Conservation (phyloP, 2,113 vertebrate genomes). For the Oryzias curvinotus region DNA sequence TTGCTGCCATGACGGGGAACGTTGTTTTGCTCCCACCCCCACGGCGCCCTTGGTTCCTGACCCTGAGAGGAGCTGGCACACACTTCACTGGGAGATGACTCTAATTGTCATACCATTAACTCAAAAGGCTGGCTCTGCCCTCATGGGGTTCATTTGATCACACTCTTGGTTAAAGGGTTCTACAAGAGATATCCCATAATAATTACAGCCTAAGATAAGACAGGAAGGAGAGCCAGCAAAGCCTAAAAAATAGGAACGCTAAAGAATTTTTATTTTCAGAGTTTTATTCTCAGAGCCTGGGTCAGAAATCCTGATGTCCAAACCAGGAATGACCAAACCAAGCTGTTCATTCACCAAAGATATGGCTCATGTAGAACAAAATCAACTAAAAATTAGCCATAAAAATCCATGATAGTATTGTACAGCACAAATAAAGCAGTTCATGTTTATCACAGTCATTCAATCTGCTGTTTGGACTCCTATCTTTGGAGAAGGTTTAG, state of each 20-base stretch:
- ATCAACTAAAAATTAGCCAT: too few relatives aligned
- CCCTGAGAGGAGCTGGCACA: slow-evolving; percentile 9
- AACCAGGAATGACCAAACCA: neutral
- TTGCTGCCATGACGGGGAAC: too few relatives aligned
- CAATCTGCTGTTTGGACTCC: too few relatives aligned
- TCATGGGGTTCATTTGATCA: slow-evolving; percentile 9
- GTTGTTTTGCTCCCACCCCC: too few relatives aligned
- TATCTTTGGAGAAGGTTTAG: too few relatives aligned
- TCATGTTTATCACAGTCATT: too few relatives aligned
- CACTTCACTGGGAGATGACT: slow-evolving; percentile 7
- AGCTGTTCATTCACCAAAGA: neutral
- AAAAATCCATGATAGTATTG: too few relatives aligned
- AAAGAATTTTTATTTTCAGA: neutral
- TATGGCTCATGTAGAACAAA: too few relatives aligned
- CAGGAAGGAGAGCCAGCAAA: neutral
- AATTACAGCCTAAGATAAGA: neutral
- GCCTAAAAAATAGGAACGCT: neutral
- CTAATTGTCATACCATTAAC: slow-evolving; percentile 16
- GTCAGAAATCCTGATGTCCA: neutral
- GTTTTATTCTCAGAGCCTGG: too few relatives aligned
- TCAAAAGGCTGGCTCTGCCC: neutral
- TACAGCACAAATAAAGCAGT: too few relatives aligned
- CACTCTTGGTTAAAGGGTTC: slow-evolving; percentile 2
- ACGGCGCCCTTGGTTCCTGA: slow-evolving; percentile 12
- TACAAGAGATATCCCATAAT: neutral